Conservation (phyloP, 2,888 invertebrate species). For the Lissocephala sabroskyi region DNA sequence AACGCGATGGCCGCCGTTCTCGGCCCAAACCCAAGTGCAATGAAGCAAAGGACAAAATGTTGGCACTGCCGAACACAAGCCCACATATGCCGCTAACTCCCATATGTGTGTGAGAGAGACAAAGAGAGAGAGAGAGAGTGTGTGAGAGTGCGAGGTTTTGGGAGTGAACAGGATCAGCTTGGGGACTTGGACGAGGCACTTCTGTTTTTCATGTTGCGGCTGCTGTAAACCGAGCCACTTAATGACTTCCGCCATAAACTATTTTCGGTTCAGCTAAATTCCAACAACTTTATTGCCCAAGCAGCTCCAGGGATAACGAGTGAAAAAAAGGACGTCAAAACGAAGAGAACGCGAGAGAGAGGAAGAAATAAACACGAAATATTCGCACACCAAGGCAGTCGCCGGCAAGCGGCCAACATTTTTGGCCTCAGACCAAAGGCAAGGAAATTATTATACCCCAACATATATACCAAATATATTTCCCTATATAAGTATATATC, state of each 20-base stretch:
- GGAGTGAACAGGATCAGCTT: slow-evolving; percentile 8
- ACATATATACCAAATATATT: slow-evolving; percentile 11
- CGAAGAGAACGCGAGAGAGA: slow-evolving; percentile 2
- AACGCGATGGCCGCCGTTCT: too few relatives aligned
- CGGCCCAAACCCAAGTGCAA: too few relatives aligned
- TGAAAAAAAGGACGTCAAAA: slow-evolving; percentile 8
- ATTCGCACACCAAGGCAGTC: too few relatives aligned
- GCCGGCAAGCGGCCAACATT: slow-evolving; percentile 3
- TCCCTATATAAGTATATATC: background rate
- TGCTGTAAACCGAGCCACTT: slow-evolving; percentile 63
- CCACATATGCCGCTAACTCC: slow-evolving; percentile 1
- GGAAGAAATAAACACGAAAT: background rate
- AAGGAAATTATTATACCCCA: slow-evolving; percentile 13
- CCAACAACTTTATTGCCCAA: slow-evolving; percentile 60
- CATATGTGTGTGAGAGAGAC: background rate
- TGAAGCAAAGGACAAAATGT: background rate
- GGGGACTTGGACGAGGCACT: slow-evolving; percentile 38
- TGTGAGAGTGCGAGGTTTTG: slow-evolving; percentile 5
- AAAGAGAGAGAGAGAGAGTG: background rate
- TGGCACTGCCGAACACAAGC: slow-evolving; percentile 9
- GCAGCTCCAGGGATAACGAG: slow-evolving; percentile 22
- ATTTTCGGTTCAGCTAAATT: slow-evolving; percentile 64
- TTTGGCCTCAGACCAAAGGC: slow-evolving; percentile 2
- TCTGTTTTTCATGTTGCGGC: slow-evolving; percentile 63
- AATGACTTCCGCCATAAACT: slow-evolving; percentile 64